Base-by-base conservation (phyloP, 2,113 vertebrate genomes). In the Polypterus bichir region DNA sequence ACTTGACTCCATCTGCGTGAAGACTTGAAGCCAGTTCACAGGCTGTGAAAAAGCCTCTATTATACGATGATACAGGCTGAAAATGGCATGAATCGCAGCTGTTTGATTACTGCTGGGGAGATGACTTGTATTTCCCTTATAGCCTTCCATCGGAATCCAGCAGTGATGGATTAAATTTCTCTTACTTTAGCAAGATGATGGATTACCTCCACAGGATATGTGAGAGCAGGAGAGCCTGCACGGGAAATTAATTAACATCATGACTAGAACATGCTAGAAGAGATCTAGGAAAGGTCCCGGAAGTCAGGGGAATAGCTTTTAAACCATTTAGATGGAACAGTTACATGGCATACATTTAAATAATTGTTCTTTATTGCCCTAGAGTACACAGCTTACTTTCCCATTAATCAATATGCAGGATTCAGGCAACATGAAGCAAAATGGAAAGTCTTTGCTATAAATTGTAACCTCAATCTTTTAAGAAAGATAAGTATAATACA, bases 81-180 rank as follows among this genome's bases (percentile, higher is more conserved):
- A 83, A 82, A 76, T 85, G 78, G 76, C 81, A 81, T 81, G 81
- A 83, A 81, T 77, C 77, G 77, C 81, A 86, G 83, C 79, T 85
- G 84, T 83, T 81, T 83, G 82, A 89, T 86, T 83, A 83, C 76
- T 78, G 66, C 72, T 47, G 8, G 69, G 76, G 77, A 78, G 77
- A 81, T 73, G 75, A 75, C 83, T 86, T 78, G 73, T 67, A 68
- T 72, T 63, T 74, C 72, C 82, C 64, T 73, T 68, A 63, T 71
- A 83, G 77, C 69, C 74, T 66, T 73, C 73, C 67, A 82, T 80
- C 75, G 80, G 73, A 73, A 82, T 71, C 69, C 73, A 77, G 6
- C 78, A 83, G 74, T 85, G 86, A 89, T 81, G 74, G 69, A 86
- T 84, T 78, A 73, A 74, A 79, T 79, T 81, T 68, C 65, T 58